Evolutionary conservation across 2,113 vertebrate genomes (phyloP).

Genomic region (Crocuta crocuta): DNA sequence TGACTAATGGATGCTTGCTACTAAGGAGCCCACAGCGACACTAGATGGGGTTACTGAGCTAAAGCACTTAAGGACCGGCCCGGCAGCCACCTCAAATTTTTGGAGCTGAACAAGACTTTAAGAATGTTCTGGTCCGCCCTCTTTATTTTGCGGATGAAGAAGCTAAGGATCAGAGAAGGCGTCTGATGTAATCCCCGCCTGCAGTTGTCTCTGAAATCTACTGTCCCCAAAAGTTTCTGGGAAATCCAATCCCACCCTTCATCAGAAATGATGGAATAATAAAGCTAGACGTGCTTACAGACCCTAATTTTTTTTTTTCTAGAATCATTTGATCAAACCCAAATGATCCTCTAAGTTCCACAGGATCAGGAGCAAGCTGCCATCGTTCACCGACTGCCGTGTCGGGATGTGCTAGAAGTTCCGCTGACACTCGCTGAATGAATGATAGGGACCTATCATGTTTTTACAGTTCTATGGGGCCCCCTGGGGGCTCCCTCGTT

Average conservation of each 20-base stretch:
- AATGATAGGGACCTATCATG: too few species aligned
- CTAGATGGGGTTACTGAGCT: slow-evolving; percentile 73
- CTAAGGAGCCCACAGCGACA: background rate
- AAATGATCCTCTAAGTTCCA: background rate
- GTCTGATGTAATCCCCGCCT: background rate
- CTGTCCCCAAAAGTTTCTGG: background rate
- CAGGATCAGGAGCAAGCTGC: background rate
- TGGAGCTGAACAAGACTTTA: background rate
- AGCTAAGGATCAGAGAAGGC: background rate
- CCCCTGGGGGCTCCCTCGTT: too few species aligned
- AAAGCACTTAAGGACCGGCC: background rate
- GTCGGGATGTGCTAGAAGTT: background rate
- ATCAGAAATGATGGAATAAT: background rate
- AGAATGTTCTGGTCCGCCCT: background rate
- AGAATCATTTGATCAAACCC: background rate
- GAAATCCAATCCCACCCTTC: background rate
- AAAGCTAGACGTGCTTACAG: background rate
- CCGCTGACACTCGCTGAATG: background rate
- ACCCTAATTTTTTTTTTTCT: background rate
- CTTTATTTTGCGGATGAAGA: background rate
- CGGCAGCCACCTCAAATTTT: background rate
- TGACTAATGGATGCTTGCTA: background rate
- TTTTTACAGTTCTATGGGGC: background rate
- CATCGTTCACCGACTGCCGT: background rate
- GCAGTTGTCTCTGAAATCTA: background rate